These are phyloP conservation scores for Hermatobates lingyangjiaoensis DNA, from an alignment of 1,140 invertebrate genomes.

Conservation along the genomic window DNA sequence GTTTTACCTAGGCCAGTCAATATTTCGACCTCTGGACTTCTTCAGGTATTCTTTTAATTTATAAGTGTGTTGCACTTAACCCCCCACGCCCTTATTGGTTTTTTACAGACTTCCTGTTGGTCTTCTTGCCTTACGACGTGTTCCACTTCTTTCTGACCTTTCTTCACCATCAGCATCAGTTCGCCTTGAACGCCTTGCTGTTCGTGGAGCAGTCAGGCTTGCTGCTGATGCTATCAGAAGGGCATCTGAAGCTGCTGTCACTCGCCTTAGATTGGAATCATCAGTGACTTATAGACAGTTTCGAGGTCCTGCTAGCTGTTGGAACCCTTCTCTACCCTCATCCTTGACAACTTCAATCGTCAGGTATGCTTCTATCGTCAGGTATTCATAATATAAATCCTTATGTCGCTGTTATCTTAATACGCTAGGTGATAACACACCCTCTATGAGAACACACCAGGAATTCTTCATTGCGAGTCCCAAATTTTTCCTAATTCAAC, in stretches of 20 bases:
- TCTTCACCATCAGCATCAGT: conserved; percentile 35
- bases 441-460: no score
- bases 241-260: conserved; percentile 25
- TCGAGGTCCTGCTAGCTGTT: conserved; percentile 28
- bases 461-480: no score
- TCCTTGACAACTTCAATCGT: conserved; percentile 31
- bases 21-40: background rate
- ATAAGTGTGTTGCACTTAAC: background rate
- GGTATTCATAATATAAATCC: background rate
- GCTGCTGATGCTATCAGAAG: conserved; percentile 29
- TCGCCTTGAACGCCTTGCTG: conserved; percentile 33
- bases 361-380: conserved; percentile 24
- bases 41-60: no score
- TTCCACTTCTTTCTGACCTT: conserved; percentile 36
- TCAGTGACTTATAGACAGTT: conserved; percentile 27
- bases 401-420: no score
- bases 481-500: no score
- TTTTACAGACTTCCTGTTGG: conserved; percentile 28
- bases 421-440: no score
- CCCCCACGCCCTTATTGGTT: background rate
- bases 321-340: conserved; percentile 26
- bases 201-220: conserved; percentile 32
- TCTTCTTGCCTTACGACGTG: conserved; percentile 34
- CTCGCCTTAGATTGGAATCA: conserved; percentile 26
- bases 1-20: background rate